phyloP scores from a whole-genome alignment of 2,888 invertebrate species.

The Tillus elongatus region DNA sequence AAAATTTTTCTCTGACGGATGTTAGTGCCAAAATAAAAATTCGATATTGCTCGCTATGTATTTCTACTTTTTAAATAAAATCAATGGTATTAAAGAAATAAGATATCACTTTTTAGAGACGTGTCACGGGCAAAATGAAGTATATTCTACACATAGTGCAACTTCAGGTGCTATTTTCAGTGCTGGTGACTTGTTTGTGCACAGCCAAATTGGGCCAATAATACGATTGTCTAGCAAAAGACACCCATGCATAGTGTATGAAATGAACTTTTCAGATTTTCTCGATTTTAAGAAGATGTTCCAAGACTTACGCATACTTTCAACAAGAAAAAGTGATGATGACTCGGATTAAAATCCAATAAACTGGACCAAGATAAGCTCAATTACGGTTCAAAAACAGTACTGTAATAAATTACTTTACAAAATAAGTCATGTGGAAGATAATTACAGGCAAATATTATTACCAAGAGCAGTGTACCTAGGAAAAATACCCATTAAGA shows the following conservation, averaged over 20 bases:
- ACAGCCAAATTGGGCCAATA: background rate
- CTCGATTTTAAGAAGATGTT: too few species aligned
- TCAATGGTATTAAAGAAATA: background rate
- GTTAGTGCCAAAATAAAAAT: background rate
- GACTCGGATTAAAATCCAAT: too few species aligned
- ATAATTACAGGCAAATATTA: too few species aligned
- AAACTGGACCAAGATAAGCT: too few species aligned
- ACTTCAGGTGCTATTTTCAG: background rate
- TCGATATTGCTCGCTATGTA: background rate
- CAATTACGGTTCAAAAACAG: too few species aligned
- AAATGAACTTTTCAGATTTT: too few species aligned
- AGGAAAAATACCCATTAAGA: too few species aligned
- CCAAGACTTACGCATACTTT: too few species aligned
- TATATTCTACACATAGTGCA: background rate
- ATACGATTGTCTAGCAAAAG: background rate
- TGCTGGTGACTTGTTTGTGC: constrained; percentile 1
- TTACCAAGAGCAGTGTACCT: too few species aligned
- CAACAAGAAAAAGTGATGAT: too few species aligned
- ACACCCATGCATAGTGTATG: background rate
- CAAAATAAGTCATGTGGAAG: too few species aligned
- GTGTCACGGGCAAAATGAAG: background rate
- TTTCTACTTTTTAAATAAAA: background rate
- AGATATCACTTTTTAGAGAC: background rate
- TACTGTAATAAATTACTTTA: too few species aligned
- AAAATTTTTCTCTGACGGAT: background rate